Evolutionary conservation across 1,140 invertebrate genomes (phyloP).

Genomic region (Lepidotrigona ventralis): DNA sequence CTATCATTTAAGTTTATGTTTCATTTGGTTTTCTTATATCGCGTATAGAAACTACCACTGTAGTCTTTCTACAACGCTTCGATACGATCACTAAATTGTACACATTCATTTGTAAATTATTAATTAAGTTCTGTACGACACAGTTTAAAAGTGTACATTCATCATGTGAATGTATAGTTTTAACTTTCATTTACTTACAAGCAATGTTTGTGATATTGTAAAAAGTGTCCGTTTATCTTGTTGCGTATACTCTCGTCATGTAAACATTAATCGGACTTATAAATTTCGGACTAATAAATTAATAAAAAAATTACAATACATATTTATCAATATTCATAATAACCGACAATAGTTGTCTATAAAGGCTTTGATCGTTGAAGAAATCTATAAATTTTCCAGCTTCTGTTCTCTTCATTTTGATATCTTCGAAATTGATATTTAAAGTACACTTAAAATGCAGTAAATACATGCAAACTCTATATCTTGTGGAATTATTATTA

Average conservation of each 20-base stretch:
- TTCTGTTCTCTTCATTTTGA: not conserved
- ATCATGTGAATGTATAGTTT: slow-evolving; percentile 2
- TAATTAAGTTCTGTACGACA: not conserved
- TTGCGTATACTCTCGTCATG: not conserved
- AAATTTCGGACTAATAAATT: no score
- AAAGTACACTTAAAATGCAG: not conserved
- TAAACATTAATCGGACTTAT: not conserved
- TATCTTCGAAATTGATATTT: not conserved
- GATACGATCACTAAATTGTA: not conserved
- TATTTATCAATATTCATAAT: not conserved
- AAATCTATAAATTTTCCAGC: not conserved
- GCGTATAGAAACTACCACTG: not conserved
- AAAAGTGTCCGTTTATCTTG: slow-evolving; percentile 21
- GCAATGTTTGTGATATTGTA: slow-evolving; percentile 29
- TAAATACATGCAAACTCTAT: not conserved
- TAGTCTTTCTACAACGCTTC: not conserved
- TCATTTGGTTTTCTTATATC: slow-evolving; percentile 17
- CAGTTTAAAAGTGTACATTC: slow-evolving; percentile 3
- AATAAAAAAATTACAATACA: slow-evolving; percentile 6
- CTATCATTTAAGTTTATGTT: slow-evolving; percentile 21
- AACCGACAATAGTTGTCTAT: not conserved
- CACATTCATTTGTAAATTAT: slow-evolving; percentile 25
- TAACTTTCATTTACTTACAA: not conserved
- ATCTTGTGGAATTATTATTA: not conserved
- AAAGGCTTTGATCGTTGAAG: not conserved